Evolutionary conservation across 2,113 vertebrate species (phyloP).

Genomic region (Corythaeola cristata): DNA sequence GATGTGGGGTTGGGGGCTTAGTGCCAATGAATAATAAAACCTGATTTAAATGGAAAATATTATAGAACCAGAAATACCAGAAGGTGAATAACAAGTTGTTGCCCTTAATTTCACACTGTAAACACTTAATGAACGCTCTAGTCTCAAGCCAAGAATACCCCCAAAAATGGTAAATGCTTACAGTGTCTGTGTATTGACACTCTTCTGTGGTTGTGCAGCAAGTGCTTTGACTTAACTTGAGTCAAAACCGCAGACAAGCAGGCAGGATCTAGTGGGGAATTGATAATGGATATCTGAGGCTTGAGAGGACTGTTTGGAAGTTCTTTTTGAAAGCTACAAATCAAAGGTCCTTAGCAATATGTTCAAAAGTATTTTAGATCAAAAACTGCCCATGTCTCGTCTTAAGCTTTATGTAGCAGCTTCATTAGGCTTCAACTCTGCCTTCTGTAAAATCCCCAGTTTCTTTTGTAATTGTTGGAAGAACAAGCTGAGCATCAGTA

Average conservation of each 20-base stretch:
- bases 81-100: conserved; percentile 27
- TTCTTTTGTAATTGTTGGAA: background rate
- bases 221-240: background rate
- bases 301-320: background rate
- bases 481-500: background rate
- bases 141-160: background rate
- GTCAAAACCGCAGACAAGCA: background rate
- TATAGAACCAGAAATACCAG: conserved; percentile 55
- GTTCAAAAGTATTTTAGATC: background rate
- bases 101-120: conserved; percentile 36
- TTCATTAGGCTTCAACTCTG: background rate
- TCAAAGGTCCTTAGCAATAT: background rate
- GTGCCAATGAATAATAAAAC: conserved; percentile 48
- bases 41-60: conserved; percentile 42
- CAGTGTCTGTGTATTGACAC: background rate
- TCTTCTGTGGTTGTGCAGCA: background rate
- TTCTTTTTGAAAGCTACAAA: background rate
- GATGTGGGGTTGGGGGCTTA: conserved; percentile 21
- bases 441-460: background rate
- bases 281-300: background rate
- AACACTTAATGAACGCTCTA: background rate
- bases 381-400: background rate
- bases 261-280: background rate
- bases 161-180: background rate
- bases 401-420: background rate